Base-by-base conservation (phyloP, 2,888 invertebrate genomes). In the Schizotus pectinicornis region DNA sequence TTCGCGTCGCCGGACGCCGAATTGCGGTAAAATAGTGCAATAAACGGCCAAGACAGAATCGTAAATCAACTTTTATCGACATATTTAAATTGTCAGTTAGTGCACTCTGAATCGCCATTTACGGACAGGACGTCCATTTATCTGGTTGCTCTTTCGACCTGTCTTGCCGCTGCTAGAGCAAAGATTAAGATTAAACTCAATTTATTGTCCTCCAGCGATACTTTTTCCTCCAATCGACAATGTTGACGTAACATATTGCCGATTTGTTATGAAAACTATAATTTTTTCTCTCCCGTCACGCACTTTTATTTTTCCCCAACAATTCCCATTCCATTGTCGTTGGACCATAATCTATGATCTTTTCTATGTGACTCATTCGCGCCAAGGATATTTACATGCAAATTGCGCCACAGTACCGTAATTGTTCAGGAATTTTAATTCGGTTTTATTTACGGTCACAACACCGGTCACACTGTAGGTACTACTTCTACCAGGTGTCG, bases 301-400 rank as follows among this genome's bases (percentile, higher is more conserved):
- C 38, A 13, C 45, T 36, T 37, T 35, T 47, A 47, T 43, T 37
- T 47, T 36, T 47, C 33, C 39, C 46, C 39, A 54, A 54, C 54
- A 38, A 46, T 14, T 53, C 38, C 12, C 33, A 45, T 45, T 53
- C 36, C 43, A 22, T 22, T 51, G 35, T 31, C 51, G 30, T 35
- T 45, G 45, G 37, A n/a, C 36, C 11, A 45, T 47, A 54, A 54
- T 54, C 47, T 47, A 41, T 54, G 47, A 52, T 46, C 41, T 51
- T 35, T 51, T 50, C 43, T 45, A 9, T 33, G 34, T 58, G 58
- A 58, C 13, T 58, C 58, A 58, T 49, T 42, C 9, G 35, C 42
- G 53, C 39, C 58, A 58, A 58, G 58, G 58, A 48, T 58, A 47
- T 58, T 58, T 48, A 48, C 22, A 53, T 58, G 58, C 49, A 43